phyloP scores from a whole-genome alignment of 2,888 invertebrate species.

The Frankliniella intonsa region DNA sequence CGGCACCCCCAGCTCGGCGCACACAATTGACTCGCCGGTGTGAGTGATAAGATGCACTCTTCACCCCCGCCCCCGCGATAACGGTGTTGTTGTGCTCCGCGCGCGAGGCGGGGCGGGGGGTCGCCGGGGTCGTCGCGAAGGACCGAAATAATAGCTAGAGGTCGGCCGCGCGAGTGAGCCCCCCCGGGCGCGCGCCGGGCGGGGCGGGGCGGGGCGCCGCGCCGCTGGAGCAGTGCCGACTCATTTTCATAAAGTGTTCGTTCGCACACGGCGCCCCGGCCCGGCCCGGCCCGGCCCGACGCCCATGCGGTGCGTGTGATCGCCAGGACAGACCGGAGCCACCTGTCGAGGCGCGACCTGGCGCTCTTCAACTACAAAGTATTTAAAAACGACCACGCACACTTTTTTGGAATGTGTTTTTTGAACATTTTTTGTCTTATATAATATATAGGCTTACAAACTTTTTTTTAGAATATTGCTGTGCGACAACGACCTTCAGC shows the following conservation, averaged over 20 bases:
- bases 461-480: no score
- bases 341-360: no score
- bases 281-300: not conserved
- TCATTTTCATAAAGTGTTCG: constrained; percentile 12
- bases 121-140: not conserved
- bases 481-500: no score
- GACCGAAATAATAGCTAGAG: not conserved
- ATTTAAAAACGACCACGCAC: no score
- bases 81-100: not conserved
- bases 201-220: not conserved
- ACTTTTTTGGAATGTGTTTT: no score
- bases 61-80: not conserved
- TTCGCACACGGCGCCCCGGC: not conserved
- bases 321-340: not conserved
- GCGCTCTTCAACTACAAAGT: no score
- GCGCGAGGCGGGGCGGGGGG: not conserved
- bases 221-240: not conserved
- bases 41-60: not conserved
- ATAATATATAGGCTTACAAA: no score
- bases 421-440: no score
- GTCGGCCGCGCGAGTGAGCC: not conserved
- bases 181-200: not conserved
- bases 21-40: constrained; percentile 18
- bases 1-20: no score
- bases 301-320: not conserved